These are phyloP conservation scores for Acanthurus lineatus DNA, from an alignment of 2,797 vertebrate genomes.

Conservation along the genomic window DNA sequence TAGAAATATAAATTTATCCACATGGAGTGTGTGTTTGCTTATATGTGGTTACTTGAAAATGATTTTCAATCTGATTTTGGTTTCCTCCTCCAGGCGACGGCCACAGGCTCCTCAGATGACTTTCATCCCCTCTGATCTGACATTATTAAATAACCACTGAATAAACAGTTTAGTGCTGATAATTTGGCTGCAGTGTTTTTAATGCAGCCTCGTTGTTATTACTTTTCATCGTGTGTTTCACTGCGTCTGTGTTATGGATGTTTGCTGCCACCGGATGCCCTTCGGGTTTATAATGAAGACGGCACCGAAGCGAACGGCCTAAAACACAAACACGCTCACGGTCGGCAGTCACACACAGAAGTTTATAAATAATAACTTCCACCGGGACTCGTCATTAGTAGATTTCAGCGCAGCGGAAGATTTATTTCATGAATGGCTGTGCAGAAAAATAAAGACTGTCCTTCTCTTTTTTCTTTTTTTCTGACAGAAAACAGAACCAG, in stretches of 20 bases:
- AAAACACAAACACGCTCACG: not conserved
- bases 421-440: conserved; percentile 2
- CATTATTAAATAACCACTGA: not conserved
- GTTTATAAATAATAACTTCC: conserved; percentile 42
- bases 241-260: conserved; percentile 33
- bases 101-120: too few relatives aligned
- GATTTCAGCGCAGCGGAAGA: conserved; percentile 8
- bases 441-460: conserved; percentile 5
- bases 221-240: conserved; percentile 47
- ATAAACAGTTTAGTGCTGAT: not conserved
- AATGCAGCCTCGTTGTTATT: conserved; percentile 23
- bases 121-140: not conserved
- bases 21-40: too few relatives aligned
- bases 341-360: conserved; percentile 18
- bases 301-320: conserved; percentile 21
- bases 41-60: too few relatives aligned
- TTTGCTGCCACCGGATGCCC: conserved; percentile 16
- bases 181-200: conserved; percentile 29
- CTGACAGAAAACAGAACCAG: conserved; percentile 56
- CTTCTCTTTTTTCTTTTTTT: not conserved
- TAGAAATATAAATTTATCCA: too few relatives aligned
- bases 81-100: too few relatives aligned
- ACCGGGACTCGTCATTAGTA: conserved; percentile 37
- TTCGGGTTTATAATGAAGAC: conserved; percentile 40
- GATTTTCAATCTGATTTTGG: too few relatives aligned